A percentile compares a stretch with the other conserved stretches of the same genome.
phyloP scores from a whole-genome alignment of 2,113 vertebrate genomes.

The Maccullochella peelii region DNA sequence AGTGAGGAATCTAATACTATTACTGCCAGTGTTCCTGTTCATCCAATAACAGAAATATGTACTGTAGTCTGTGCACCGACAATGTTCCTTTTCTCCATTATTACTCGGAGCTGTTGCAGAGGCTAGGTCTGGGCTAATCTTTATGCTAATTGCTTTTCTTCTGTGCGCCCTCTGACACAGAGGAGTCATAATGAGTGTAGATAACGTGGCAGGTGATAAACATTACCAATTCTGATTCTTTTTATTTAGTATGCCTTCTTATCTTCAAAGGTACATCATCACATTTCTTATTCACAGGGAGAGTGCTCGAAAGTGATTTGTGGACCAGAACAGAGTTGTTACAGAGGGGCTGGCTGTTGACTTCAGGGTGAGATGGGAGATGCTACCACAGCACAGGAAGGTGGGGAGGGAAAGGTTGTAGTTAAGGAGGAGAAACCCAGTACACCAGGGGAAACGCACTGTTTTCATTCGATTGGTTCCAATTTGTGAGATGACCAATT shows the following conservation, averaged over 20 bases:
- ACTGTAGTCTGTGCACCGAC: conserved; percentile 19
- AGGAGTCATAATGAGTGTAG: conserved; percentile 53
- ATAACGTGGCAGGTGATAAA: conserved; percentile 40
- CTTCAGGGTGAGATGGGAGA: conserved; percentile 32
- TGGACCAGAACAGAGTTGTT: neutral
- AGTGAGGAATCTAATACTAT: conserved; percentile 62
- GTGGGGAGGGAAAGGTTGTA: conserved; percentile 1
- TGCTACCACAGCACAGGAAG: neutral
- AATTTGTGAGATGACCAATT: conserved; percentile 46
- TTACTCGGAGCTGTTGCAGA: conserved; percentile 42
- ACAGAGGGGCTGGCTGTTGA: conserved; percentile 31
- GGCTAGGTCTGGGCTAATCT: conserved; percentile 45
- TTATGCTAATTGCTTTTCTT: conserved; percentile 67
- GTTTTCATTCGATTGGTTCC: conserved; percentile 45
- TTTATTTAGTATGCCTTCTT: conserved; percentile 25
- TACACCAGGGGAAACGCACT: conserved; percentile 41
- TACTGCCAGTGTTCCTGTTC: conserved; percentile 47
- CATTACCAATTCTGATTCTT: conserved; percentile 43
- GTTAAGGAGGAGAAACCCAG: conserved; percentile 37
- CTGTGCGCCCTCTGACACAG: conserved; percentile 43
- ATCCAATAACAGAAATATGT: conserved; percentile 48
- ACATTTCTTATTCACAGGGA: conserved; percentile 36
- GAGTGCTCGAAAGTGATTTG: conserved; percentile 41
- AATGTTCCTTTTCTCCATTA: conserved; percentile 37
- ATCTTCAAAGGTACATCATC: neutral